A percentile compares a stretch with the other conserved stretches of the same genome.
These are phyloP conservation scores for Zaprionus capensis DNA, from an alignment of 1,140 invertebrate species.

Conservation along the genomic window DNA sequence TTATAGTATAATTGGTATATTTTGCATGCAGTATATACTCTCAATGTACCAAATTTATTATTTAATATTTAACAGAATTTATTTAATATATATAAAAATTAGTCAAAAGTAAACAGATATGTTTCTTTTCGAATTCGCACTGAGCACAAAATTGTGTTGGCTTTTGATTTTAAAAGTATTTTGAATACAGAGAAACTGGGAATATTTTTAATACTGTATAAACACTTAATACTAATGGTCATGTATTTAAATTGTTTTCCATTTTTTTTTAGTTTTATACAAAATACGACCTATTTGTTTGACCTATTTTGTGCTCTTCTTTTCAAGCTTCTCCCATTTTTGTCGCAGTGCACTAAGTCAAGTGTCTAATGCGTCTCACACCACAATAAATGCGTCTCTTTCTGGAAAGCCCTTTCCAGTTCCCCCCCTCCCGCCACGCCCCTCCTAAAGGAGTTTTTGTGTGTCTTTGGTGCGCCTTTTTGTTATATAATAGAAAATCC, in stretches of 20 bases:
- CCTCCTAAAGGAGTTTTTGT: conserved; percentile 4
- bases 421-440: not conserved
- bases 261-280: not conserved
- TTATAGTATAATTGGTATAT: not conserved
- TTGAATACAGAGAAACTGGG: not conserved
- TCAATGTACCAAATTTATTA: not conserved
- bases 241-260: not conserved
- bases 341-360: conserved; percentile 53
- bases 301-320: not conserved
- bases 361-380: conserved; percentile 68
- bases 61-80: not conserved
- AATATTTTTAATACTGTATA: not conserved
- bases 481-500: conserved; percentile 82
- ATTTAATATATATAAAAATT: not conserved
- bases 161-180: not conserved
- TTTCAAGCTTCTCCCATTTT: not conserved
- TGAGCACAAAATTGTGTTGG: not conserved
- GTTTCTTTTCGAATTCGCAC: not conserved
- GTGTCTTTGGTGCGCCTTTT: conserved; percentile 76
- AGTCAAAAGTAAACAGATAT: not conserved
- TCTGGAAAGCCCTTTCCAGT: not conserved
- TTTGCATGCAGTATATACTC: not conserved
- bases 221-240: not conserved
- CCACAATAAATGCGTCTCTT: conserved; percentile 30
- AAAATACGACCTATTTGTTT: not conserved